Evolutionary conservation across 2,113 vertebrate species (phyloP).

Genomic region (Microtus oregoni): DNA sequence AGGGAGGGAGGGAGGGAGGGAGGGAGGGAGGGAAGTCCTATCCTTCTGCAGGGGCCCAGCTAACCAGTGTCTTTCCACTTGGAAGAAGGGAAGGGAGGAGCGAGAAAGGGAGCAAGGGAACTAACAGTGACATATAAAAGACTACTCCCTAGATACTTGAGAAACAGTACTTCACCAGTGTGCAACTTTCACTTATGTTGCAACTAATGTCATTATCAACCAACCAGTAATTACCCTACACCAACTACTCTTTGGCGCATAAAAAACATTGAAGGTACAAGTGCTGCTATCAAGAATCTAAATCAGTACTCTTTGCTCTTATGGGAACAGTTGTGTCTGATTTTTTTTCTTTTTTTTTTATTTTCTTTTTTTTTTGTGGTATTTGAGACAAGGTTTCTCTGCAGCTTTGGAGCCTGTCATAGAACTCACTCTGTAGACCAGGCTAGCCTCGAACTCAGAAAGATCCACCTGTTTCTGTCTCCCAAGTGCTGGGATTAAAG

Average conservation of each 20-base stretch:
- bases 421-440: no score
- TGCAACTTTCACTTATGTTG: background rate
- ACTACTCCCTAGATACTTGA: background rate
- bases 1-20: no score
- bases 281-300: background rate
- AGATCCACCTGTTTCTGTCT: no score
- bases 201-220: rapidly evolving
- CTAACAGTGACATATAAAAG: background rate
- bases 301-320: background rate
- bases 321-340: background rate
- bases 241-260: rapidly evolving
- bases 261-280: background rate
- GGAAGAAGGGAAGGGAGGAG: background rate
- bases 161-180: background rate
- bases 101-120: background rate
- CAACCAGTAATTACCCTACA: rapidly evolving
- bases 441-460: no score
- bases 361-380: no score
- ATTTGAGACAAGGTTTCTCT: no score
- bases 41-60: background rate
- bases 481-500: no score
- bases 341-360: no score
- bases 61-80: background rate
- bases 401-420: no score
- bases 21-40: no score